A percentile compares a stretch with the other conserved stretches of the same genome.
These are phyloP conservation scores for Parthenolecanium corni DNA, from an alignment of 2,888 invertebrate species.

Conservation along the genomic window DNA sequence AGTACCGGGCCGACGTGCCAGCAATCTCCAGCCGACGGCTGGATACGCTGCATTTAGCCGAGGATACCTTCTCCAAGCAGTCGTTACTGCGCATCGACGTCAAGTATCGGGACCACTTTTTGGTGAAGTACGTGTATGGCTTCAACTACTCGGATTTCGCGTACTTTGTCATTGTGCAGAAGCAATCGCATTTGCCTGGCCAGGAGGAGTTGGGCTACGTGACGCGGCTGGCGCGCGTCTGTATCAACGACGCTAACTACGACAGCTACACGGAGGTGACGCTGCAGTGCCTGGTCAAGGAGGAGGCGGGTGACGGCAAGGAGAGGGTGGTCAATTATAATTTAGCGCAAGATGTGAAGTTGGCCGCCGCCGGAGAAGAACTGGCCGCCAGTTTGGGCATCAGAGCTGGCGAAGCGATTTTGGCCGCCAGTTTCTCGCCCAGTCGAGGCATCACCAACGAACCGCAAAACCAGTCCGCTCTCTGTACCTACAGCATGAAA, in stretches of 20 bases:
- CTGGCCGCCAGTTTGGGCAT: slow-evolving; percentile 71
- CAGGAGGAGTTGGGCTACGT: slow-evolving; percentile 84
- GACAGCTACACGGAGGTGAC: slow-evolving; percentile 96
- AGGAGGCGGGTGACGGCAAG: slow-evolving; percentile 45
- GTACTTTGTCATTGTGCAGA: slow-evolving; percentile 90
- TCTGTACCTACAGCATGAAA: slow-evolving; percentile 84
- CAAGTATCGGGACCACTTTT: slow-evolving; percentile 85
- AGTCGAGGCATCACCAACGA: slow-evolving; percentile 77
- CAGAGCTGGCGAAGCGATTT: slow-evolving; percentile 63
- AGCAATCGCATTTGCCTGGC: slow-evolving; percentile 75
- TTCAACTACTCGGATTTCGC: slow-evolving; percentile 91
- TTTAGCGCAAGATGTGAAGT: slow-evolving; percentile 83
- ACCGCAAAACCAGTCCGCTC: slow-evolving; percentile 68
- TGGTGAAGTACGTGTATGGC: slow-evolving; percentile 92
- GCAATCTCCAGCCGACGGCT: slow-evolving; percentile 80
- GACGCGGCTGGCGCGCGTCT: slow-evolving; percentile 79
- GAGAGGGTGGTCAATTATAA: slow-evolving; percentile 58
- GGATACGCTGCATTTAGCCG: slow-evolving; percentile 65
- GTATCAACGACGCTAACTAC: slow-evolving; percentile 88
- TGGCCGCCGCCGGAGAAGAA: slow-evolving; percentile 71
- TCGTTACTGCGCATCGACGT: slow-evolving; percentile 79
- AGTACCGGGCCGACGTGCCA: slow-evolving; percentile 83
- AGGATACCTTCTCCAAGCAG: slow-evolving; percentile 73
- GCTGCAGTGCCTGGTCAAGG: slow-evolving; percentile 65
- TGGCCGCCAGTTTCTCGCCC: slow-evolving; percentile 82